Evolutionary conservation across 2,888 invertebrate species (phyloP).

Genomic region (Sarcophaga carnaria): DNA sequence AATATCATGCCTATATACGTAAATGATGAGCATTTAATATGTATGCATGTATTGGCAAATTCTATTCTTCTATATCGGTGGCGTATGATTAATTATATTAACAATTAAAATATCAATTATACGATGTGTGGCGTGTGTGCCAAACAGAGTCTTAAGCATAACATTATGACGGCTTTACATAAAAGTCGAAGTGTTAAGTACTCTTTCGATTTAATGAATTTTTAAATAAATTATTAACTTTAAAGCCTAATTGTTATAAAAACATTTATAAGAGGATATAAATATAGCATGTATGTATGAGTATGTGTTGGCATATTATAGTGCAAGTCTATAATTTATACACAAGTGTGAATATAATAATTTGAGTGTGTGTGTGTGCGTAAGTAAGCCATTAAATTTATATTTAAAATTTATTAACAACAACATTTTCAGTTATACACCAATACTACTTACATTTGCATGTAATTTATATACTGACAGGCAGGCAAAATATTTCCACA

Average conservation of each 20-base stretch:
- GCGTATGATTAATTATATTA: slow-evolving; percentile 36
- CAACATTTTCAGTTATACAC: slow-evolving; percentile 3
- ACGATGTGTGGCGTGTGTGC: background rate
- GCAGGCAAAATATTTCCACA: too few relatives aligned
- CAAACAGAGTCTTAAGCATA: background rate
- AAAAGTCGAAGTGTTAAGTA: background rate
- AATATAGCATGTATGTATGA: too few relatives aligned
- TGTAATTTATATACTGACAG: background rate
- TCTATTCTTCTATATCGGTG: background rate
- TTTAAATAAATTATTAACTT: slow-evolving; percentile 17
- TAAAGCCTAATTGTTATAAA: slow-evolving; percentile 13
- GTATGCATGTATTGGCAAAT: background rate
- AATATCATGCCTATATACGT: too few relatives aligned
- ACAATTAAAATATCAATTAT: slow-evolving; percentile 18
- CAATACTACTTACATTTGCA: background rate
- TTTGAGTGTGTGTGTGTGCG: background rate
- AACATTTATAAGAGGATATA: background rate
- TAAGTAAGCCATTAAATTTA: slow-evolving; percentile 12
- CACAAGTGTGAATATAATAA: background rate
- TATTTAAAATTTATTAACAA: slow-evolving; percentile 37
- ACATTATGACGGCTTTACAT: background rate
- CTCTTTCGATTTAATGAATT: background rate
- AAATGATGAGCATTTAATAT: too few relatives aligned
- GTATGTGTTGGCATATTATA: too few relatives aligned
- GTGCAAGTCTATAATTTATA: background rate